phyloP scores from a whole-genome alignment of 2,113 vertebrate genomes.

The Capra hircus region DNA sequence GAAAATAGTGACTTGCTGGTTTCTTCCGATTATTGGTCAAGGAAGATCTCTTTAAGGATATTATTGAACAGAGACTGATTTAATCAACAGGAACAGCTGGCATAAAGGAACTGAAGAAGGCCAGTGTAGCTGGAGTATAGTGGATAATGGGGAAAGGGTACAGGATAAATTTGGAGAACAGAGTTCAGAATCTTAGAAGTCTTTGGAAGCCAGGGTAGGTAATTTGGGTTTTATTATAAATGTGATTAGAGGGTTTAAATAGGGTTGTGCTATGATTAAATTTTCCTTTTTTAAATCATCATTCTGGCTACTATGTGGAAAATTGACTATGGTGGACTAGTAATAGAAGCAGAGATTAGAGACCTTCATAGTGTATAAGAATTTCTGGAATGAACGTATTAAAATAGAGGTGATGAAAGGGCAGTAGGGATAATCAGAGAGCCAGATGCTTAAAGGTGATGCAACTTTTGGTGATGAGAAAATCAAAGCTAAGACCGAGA shows the following conservation, averaged over 20 bases:
- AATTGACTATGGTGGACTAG: neutral
- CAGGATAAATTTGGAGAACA: neutral
- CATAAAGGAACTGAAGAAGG: neutral
- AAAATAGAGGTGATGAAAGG: neutral
- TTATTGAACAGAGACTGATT: neutral
- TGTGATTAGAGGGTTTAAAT: neutral
- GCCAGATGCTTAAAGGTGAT: neutral
- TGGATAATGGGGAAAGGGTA: neutral
- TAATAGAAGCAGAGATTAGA: neutral
- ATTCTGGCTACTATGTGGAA: neutral
- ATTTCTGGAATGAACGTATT: neutral
- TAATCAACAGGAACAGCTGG: neutral
- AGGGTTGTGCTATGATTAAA: neutral
- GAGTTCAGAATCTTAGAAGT: neutral
- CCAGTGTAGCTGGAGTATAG: neutral
- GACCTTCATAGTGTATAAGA: neutral
- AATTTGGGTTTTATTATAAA: conserved; percentile 2
- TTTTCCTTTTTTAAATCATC: neutral
- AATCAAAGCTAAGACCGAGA: neutral
- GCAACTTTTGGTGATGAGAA: neutral
- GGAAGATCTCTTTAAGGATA: neutral
- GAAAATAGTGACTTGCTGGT: neutral
- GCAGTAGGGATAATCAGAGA: neutral
- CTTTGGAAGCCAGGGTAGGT: neutral
- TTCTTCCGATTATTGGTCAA: neutral